phyloP scores from a whole-genome alignment of 2,113 vertebrate genomes.

The Hypocryptadius cinnamomeus region DNA sequence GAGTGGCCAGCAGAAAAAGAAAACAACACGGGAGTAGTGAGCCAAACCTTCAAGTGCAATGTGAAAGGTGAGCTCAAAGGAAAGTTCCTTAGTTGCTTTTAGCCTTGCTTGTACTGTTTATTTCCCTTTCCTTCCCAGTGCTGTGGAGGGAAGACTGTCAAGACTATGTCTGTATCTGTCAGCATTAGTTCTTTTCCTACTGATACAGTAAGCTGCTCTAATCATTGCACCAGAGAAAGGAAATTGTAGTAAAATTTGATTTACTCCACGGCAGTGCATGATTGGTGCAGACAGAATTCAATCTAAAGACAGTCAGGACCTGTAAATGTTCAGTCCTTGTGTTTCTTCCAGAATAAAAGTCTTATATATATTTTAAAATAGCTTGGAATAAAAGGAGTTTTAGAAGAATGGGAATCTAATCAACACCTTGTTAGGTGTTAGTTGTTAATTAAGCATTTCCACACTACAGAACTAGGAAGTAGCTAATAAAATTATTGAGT shows the following conservation, averaged over 20 bases:
- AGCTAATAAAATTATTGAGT: not conserved
- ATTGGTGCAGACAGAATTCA: not conserved
- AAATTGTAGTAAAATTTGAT: not conserved
- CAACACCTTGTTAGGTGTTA: not conserved
- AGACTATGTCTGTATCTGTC: not conserved
- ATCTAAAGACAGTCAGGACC: not conserved
- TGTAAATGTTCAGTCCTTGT: not conserved
- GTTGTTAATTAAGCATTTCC: not conserved
- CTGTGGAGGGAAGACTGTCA: not conserved
- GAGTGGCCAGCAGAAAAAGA: constrained; percentile 92
- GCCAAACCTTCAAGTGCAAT: constrained; percentile 73
- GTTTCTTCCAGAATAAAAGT: not conserved
- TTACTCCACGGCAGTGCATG: not conserved
- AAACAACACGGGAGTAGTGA: constrained; percentile 90
- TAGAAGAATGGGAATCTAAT: not conserved
- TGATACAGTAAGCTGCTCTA: not conserved
- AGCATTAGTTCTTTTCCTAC: not conserved
- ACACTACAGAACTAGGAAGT: not conserved
- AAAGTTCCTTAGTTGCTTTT: not conserved
- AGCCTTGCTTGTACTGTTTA: not conserved
- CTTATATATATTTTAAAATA: not conserved
- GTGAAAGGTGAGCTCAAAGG: constrained; percentile 75
- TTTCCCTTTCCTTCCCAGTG: not conserved
- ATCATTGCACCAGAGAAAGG: not conserved
- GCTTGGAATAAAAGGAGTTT: not conserved